phyloP scores from a whole-genome alignment of 1,140 invertebrate species.

The Drosophila fuyamai region DNA sequence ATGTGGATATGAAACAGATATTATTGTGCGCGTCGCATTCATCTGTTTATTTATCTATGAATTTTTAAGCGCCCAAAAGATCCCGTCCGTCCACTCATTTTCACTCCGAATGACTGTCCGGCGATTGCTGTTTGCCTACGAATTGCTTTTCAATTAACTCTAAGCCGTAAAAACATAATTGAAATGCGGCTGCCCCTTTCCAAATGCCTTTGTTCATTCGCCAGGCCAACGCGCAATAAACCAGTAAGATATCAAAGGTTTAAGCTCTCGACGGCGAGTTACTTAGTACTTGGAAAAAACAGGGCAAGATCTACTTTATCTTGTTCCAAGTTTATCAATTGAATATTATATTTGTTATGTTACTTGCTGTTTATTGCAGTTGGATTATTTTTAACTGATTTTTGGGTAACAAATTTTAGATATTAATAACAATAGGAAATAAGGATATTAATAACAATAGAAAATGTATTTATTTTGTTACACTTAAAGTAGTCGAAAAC shows the following conservation, averaged over 20 bases:
- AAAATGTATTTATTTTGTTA: too few relatives aligned
- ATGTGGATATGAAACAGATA: constrained; percentile 7
- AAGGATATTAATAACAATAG: too few relatives aligned
- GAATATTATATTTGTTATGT: too few relatives aligned
- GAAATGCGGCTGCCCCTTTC: constrained; percentile 37
- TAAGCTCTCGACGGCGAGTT: neutral
- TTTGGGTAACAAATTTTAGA: too few relatives aligned
- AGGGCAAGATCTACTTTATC: too few relatives aligned
- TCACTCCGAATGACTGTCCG: constrained; percentile 7
- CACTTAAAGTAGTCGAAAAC: too few relatives aligned
- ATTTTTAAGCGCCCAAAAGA: constrained; percentile 62
- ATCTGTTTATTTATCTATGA: constrained; percentile 67
- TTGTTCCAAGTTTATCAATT: too few relatives aligned
- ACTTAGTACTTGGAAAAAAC: neutral
- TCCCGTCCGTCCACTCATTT: constrained; percentile 14
- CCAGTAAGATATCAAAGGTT: neutral
- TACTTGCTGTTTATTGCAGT: too few relatives aligned
- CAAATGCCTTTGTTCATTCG: neutral
- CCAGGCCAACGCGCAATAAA: constrained; percentile 13
- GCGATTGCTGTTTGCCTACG: constrained; percentile 62
- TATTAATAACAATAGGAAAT: too few relatives aligned
- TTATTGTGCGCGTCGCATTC: constrained; percentile 12
- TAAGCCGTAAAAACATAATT: constrained; percentile 68
- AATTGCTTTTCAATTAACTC: constrained; percentile 80
- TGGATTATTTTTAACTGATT: too few relatives aligned